phyloP scores from a whole-genome alignment of 2,797 vertebrate species.

The Chaenodraco wilsoni region DNA sequence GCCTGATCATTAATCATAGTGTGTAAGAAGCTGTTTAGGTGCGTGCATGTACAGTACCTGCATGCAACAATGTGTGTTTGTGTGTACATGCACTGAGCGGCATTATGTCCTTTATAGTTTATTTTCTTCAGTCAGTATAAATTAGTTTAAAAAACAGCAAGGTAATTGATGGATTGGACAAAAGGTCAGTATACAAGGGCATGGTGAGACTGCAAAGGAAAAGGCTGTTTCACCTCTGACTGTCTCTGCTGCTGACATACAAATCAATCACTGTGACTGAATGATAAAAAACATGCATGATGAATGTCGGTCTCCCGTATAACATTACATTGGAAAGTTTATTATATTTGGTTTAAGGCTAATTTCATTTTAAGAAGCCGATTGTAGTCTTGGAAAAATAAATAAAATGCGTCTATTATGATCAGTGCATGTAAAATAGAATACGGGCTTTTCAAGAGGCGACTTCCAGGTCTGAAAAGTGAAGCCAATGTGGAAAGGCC shows the following conservation, averaged over 20 bases:
- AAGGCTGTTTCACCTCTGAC: conserved; percentile 65
- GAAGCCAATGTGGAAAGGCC: too few relatives aligned
- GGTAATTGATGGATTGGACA: conserved; percentile 73
- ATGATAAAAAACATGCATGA: conserved; percentile 44
- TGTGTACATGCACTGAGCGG: conserved; percentile 7
- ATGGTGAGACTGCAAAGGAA: conserved; percentile 59
- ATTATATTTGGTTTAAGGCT: conserved; percentile 12
- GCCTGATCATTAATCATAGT: conserved; percentile 56
- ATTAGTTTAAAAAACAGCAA: conserved; percentile 58
- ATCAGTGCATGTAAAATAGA: conserved; percentile 7
- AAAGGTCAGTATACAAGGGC: conserved; percentile 74
- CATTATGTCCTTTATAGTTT: conserved; percentile 16
- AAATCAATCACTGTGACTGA: conserved; percentile 70
- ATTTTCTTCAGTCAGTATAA: conserved; percentile 45
- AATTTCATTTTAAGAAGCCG: conserved; percentile 21
- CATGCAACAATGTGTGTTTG: conserved; percentile 10
- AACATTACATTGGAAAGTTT: conserved; percentile 19
- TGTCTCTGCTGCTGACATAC: conserved; percentile 59
- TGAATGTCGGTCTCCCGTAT: conserved; percentile 42
- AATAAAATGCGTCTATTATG: conserved; percentile 1
- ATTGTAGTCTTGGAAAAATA: not conserved
- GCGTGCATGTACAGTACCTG: conserved; percentile 2
- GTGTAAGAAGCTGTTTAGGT: conserved; percentile 4
- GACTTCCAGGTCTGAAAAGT: too few relatives aligned
- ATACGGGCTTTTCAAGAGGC: not conserved